A percentile compares a stretch with the other conserved stretches of the same genome.
Conservation (phyloP, 2,797 vertebrate genomes). For the Sebastes iracundus region DNA sequence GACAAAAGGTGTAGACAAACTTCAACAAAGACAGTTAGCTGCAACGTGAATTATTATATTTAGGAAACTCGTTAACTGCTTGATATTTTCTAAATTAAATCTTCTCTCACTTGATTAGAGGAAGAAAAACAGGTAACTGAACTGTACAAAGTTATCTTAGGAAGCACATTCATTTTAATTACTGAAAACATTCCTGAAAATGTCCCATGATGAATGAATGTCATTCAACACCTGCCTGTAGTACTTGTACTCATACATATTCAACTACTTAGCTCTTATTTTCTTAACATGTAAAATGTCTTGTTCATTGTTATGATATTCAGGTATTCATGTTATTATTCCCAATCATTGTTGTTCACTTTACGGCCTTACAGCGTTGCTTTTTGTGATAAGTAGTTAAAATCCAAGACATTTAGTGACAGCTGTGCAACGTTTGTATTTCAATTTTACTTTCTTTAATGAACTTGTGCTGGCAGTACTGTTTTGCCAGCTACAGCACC, state of each 20-base stretch:
- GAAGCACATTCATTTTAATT: background rate
- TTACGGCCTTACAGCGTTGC: background rate
- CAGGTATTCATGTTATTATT: background rate
- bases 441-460: background rate
- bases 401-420: background rate
- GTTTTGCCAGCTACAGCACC: background rate
- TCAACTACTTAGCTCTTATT: background rate
- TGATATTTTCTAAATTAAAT: background rate
- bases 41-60: background rate
- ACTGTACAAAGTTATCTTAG: background rate
- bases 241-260: background rate
- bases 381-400: background rate
- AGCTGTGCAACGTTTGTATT: background rate
- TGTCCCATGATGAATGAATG: background rate
- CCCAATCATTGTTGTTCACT: background rate
- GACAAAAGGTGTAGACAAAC: background rate
- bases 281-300: background rate
- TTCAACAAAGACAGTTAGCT: background rate
- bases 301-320: background rate
- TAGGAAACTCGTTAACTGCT: background rate
- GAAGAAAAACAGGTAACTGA: background rate
- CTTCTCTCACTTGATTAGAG: background rate
- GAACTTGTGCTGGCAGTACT: background rate
- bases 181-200: background rate
- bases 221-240: background rate